phyloP scores from a whole-genome alignment of 2,888 invertebrate species.

The Chrysina gloriosa region DNA sequence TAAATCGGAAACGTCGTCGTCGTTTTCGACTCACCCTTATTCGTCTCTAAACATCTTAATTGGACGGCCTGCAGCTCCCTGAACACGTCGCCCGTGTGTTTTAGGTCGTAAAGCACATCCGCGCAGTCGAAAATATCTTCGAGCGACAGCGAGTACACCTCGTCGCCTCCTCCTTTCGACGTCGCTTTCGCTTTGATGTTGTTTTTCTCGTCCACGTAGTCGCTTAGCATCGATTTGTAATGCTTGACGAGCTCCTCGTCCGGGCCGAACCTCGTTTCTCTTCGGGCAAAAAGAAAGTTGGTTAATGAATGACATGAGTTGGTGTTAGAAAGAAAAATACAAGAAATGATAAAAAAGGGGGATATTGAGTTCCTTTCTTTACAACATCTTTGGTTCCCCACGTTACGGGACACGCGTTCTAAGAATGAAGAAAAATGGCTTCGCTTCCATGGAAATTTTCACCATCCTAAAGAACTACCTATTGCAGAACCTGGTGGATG shows the following conservation, averaged over 20 bases:
- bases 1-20: too few relatives aligned
- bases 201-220: slow-evolving; percentile 53
- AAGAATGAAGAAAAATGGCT: too few relatives aligned
- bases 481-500: too few relatives aligned
- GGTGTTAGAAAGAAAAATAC: too few relatives aligned
- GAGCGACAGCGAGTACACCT: slow-evolving; percentile 44
- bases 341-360: too few relatives aligned
- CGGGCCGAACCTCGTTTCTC: slow-evolving; percentile 52
- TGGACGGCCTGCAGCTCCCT: slow-evolving; percentile 55
- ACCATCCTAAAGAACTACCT: too few relatives aligned
- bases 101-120: slow-evolving; percentile 52
- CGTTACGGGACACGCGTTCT: too few relatives aligned
- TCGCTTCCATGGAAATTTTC: too few relatives aligned
- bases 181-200: slow-evolving; percentile 47
- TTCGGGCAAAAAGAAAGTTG: slow-evolving; percentile 41
- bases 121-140: slow-evolving; percentile 50
- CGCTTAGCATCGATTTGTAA: slow-evolving; percentile 49
- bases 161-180: slow-evolving; percentile 29
- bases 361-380: too few relatives aligned
- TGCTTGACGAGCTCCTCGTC: slow-evolving; percentile 49
- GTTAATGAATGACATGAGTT: too few relatives aligned
- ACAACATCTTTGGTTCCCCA: too few relatives aligned
- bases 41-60: slow-evolving; percentile 30
- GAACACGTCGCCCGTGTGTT: slow-evolving; percentile 55
- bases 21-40: too few relatives aligned